phyloP scores from a whole-genome alignment of 2,888 invertebrate genomes.

The Drosophila cognata region DNA sequence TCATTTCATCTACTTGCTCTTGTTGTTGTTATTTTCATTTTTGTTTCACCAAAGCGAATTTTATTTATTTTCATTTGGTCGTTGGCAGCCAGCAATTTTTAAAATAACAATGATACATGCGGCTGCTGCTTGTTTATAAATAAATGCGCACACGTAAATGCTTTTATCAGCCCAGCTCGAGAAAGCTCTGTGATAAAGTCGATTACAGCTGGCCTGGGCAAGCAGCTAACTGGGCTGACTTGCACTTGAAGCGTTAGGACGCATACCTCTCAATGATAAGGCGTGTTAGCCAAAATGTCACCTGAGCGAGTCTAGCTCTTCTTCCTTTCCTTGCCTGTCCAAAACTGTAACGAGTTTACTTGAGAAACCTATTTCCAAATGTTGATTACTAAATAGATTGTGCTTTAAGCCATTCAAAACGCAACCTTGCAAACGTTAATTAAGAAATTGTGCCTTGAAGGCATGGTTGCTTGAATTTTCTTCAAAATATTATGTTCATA shows the following conservation, averaged over 20 bases:
- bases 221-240: conserved; percentile 1
- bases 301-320: not conserved
- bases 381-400: not conserved
- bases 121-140: conserved; percentile 76
- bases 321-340: not conserved
- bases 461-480: not conserved
- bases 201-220: conserved; percentile 34
- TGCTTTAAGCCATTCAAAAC: not conserved
- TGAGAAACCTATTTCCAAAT: not conserved
- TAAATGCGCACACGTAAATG: conserved; percentile 79
- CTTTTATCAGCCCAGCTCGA: conserved; percentile 66
- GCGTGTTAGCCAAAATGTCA: not conserved
- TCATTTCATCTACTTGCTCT: conserved; percentile 25
- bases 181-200: conserved; percentile 60
- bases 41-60: conserved; percentile 55
- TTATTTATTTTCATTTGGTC: conserved; percentile 67
- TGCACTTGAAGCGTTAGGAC: not conserved
- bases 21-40: conserved; percentile 16
- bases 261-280: not conserved
- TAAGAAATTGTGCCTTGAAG: not conserved
- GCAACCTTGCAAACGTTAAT: not conserved
- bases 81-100: conserved; percentile 70
- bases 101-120: conserved; percentile 80
- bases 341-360: not conserved
- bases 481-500: not conserved